Evolutionary conservation across 2,113 vertebrate species (phyloP).

Genomic region (Paralichthys olivaceus): DNA sequence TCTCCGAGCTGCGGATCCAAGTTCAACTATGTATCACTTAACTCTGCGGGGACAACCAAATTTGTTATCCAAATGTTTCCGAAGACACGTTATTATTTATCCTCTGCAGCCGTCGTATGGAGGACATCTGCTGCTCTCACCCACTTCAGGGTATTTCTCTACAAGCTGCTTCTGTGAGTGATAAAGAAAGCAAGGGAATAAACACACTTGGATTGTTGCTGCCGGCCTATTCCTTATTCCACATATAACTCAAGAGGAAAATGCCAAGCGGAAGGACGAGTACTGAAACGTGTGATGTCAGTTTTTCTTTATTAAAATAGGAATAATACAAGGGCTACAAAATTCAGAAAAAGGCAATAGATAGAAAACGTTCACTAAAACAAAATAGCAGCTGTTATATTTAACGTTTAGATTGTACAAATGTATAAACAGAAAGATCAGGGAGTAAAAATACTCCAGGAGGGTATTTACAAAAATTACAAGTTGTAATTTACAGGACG

Average conservation of each 20-base stretch:
- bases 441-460: conserved; percentile 47
- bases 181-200: background rate
- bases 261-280: background rate
- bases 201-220: conserved; percentile 22
- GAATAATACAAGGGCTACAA: conserved; percentile 71
- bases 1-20: conserved; percentile 28
- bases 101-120: conserved; percentile 12
- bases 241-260: background rate
- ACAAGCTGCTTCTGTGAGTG: conserved; percentile 22
- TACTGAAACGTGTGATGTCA: conserved; percentile 14
- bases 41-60: conserved; percentile 12
- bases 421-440: conserved; percentile 53
- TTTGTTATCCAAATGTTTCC: conserved; percentile 45
- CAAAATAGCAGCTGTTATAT: conserved; percentile 80
- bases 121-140: conserved; percentile 38
- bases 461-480: conserved; percentile 71
- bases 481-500: conserved; percentile 67
- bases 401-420: conserved; percentile 64
- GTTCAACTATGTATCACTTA: conserved; percentile 19
- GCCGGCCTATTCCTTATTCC: background rate
- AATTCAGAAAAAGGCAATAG: conserved; percentile 42
- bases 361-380: conserved; percentile 58
- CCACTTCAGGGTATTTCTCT: conserved; percentile 49
- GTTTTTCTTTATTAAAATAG: conserved; percentile 72
- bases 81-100: conserved; percentile 41